Conservation (phyloP, 2,888 invertebrate species). For the Trimorus sp. region DNA sequence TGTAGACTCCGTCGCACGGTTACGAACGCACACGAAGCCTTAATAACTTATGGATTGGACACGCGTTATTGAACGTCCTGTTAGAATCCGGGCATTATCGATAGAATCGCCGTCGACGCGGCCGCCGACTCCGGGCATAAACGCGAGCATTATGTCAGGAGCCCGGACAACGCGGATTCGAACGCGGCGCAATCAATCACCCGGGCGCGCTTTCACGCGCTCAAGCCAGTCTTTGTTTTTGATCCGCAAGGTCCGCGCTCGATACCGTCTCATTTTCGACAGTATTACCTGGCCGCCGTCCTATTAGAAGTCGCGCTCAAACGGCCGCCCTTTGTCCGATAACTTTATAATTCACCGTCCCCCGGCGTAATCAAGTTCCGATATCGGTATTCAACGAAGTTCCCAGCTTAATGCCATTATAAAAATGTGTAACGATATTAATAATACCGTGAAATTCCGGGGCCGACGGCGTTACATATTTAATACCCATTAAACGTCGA, state of each 20-base stretch:
- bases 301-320: neutral
- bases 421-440: slow-evolving; percentile 57
- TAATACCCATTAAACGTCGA: slow-evolving; percentile 40
- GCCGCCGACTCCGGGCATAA: slow-evolving; percentile 67
- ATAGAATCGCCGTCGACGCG: slow-evolving; percentile 69
- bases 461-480: slow-evolving; percentile 35
- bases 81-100: slow-evolving; percentile 79
- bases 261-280: slow-evolving; percentile 56
- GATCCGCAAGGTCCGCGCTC: slow-evolving; percentile 56
- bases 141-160: slow-evolving; percentile 76
- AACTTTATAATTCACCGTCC: slow-evolving; percentile 43
- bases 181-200: slow-evolving; percentile 76
- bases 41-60: slow-evolving; percentile 79
- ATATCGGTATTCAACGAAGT: slow-evolving; percentile 54
- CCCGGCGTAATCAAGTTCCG: slow-evolving; percentile 54
- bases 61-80: slow-evolving; percentile 76
- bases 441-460: slow-evolving; percentile 47
- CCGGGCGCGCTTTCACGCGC: slow-evolving; percentile 73
- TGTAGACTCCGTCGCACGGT: slow-evolving; percentile 69
- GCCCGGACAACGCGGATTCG: slow-evolving; percentile 66
- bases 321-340: slow-evolving; percentile 43
- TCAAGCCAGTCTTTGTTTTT: slow-evolving; percentile 70
- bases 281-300: slow-evolving; percentile 32
- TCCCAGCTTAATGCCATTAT: slow-evolving; percentile 35
- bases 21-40: slow-evolving; percentile 75